phyloP scores from a whole-genome alignment of 2,113 vertebrate genomes.

The Synchiropus splendidus region DNA sequence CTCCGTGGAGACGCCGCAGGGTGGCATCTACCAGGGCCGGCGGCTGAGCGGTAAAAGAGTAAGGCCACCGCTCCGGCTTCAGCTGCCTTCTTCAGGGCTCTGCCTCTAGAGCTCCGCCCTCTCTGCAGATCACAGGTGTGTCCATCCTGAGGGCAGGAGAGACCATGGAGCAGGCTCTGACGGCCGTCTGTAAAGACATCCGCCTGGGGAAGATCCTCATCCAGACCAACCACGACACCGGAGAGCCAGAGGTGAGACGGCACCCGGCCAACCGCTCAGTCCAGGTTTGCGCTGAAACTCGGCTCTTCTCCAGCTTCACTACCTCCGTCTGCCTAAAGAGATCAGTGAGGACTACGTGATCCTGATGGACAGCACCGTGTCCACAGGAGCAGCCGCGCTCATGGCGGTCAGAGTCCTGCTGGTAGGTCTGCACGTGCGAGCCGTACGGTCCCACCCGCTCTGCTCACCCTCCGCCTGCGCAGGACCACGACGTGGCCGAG shows the following conservation, averaged over 20 bases:
- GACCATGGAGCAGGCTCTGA: slow-evolving; percentile 88
- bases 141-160: slow-evolving; percentile 83
- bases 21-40: slow-evolving; percentile 74
- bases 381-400: slow-evolving; percentile 80
- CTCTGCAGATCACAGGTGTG: slow-evolving; percentile 76
- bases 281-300: too few relatives aligned
- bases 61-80: too few relatives aligned
- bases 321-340: slow-evolving; percentile 83
- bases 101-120: background rate
- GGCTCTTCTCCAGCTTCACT: slow-evolving; percentile 69
- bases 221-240: slow-evolving; percentile 84
- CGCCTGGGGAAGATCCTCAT: slow-evolving; percentile 87
- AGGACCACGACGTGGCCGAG: slow-evolving; percentile 83
- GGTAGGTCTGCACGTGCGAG: slow-evolving; percentile 43
- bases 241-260: slow-evolving; percentile 66
- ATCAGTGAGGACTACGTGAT: slow-evolving; percentile 87
- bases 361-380: slow-evolving; percentile 89
- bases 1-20: slow-evolving; percentile 83
- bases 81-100: background rate
- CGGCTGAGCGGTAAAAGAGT: slow-evolving; percentile 78
- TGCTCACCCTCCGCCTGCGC: too few relatives aligned
- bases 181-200: slow-evolving; percentile 85
- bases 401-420: slow-evolving; percentile 83
- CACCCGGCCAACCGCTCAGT: too few relatives aligned
- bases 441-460: too few relatives aligned